Conservation (phyloP, 2,113 vertebrate species). For the Bolborhynchus lineola region DNA sequence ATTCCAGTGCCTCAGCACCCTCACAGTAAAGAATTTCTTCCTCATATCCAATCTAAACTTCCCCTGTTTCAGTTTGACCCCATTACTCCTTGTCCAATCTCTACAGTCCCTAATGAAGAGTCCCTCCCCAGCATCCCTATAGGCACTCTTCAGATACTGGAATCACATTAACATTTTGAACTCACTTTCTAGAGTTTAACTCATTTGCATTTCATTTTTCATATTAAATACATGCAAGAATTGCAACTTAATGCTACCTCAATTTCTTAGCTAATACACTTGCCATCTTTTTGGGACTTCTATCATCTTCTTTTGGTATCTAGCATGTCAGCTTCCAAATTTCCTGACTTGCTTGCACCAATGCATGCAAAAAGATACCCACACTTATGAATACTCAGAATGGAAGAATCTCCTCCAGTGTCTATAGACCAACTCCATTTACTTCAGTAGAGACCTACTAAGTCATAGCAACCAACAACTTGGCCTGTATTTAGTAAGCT, state of each 20-base stretch:
- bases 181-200: not conserved
- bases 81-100: no score
- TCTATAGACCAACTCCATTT: not conserved
- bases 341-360: not conserved
- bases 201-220: not conserved
- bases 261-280: not conserved
- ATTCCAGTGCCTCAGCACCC: no score
- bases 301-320: rapidly evolving
- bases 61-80: no score
- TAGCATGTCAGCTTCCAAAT: not conserved
- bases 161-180: not conserved
- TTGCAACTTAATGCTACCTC: not conserved
- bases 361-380: rapidly evolving
- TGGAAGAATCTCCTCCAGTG: not conserved
- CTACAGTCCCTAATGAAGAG: no score
- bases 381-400: not conserved
- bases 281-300: not conserved
- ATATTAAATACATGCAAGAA: not conserved
- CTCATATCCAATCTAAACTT: no score
- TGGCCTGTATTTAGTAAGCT: not conserved
- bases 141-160: no score
- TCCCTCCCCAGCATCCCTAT: no score
- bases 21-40: no score
- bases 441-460: not conserved
- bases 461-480: not conserved